phyloP scores from a whole-genome alignment of 2,113 vertebrate species.

The Brachionichthys hirsutus region DNA sequence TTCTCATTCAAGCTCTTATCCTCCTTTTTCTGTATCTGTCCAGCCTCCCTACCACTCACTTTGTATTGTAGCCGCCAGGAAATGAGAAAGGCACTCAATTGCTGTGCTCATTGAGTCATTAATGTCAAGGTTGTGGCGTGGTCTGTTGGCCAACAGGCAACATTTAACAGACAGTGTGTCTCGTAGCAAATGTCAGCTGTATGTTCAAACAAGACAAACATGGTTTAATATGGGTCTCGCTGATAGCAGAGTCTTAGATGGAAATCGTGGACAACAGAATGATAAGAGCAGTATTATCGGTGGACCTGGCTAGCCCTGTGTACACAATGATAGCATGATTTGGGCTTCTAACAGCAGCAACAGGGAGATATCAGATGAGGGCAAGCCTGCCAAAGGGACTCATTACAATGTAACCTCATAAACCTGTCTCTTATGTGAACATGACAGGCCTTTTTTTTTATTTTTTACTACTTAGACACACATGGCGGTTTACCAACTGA shows the following conservation, averaged over 20 bases:
- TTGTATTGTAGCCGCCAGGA: constrained; percentile 71
- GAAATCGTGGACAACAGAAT: constrained; percentile 54
- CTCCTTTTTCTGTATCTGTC: constrained; percentile 41
- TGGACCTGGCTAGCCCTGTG: constrained; percentile 61
- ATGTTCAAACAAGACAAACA: constrained; percentile 67
- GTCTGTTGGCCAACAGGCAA: constrained; percentile 64
- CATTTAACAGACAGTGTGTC: constrained; percentile 60
- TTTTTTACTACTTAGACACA: constrained; percentile 54
- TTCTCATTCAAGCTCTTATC: constrained; percentile 46
- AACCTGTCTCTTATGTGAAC: constrained; percentile 49
- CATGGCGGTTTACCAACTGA: constrained; percentile 40
- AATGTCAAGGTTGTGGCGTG: constrained; percentile 70
- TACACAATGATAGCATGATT: constrained; percentile 66
- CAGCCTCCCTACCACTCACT: constrained; percentile 46
- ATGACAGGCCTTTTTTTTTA: constrained; percentile 54
- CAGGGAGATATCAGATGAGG: constrained; percentile 64
- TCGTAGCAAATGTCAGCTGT: constrained; percentile 58
- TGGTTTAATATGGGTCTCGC: constrained; percentile 65
- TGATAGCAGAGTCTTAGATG: constrained; percentile 71
- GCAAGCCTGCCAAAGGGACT: constrained; percentile 47
- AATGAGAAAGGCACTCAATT: constrained; percentile 77
- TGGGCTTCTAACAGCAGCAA: constrained; percentile 58
- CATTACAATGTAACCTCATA: constrained; percentile 72
- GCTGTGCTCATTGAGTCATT: constrained; percentile 76
- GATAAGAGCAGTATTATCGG: constrained; percentile 74